These are phyloP conservation scores for Myotis findleyi DNA, from an alignment of 2,797 vertebrate genomes.

Conservation along the genomic window DNA sequence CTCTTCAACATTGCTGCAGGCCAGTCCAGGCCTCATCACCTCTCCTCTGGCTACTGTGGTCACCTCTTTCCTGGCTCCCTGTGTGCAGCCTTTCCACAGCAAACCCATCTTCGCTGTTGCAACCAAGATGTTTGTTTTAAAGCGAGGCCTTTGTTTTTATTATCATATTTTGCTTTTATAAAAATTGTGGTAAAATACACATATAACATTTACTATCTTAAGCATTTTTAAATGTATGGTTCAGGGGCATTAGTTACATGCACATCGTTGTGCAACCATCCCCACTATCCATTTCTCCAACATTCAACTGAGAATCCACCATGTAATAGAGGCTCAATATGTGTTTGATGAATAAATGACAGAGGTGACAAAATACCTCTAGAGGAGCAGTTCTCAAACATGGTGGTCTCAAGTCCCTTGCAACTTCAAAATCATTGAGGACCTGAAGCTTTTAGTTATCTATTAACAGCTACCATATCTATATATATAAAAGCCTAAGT, in stretches of 20 bases:
- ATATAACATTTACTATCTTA: background rate
- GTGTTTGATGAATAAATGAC: background rate
- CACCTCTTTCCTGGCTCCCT: background rate
- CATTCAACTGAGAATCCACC: background rate
- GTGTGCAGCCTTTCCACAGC: too few species aligned
- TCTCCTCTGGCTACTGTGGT: background rate
- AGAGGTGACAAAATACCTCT: background rate
- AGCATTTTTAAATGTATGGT: background rate
- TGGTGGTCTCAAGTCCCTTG: background rate
- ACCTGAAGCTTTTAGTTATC: background rate
- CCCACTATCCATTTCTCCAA: background rate
- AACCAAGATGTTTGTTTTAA: background rate
- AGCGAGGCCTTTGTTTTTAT: background rate
- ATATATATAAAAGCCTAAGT: too few species aligned
- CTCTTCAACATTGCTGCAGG: background rate
- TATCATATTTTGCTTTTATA: background rate
- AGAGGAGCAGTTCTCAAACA: background rate
- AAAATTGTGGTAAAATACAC: background rate
- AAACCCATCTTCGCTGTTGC: background rate
- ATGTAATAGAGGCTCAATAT: background rate
- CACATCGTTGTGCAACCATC: background rate
- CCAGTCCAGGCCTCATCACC: background rate
- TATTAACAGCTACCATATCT: background rate
- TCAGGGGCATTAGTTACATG: background rate
- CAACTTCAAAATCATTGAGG: background rate